Percentiles rank a stretch among this genome's conserved stretches.
Evolutionary conservation across 2,888 invertebrate genomes (phyloP).

Genomic region (Lamproptera curius): DNA sequence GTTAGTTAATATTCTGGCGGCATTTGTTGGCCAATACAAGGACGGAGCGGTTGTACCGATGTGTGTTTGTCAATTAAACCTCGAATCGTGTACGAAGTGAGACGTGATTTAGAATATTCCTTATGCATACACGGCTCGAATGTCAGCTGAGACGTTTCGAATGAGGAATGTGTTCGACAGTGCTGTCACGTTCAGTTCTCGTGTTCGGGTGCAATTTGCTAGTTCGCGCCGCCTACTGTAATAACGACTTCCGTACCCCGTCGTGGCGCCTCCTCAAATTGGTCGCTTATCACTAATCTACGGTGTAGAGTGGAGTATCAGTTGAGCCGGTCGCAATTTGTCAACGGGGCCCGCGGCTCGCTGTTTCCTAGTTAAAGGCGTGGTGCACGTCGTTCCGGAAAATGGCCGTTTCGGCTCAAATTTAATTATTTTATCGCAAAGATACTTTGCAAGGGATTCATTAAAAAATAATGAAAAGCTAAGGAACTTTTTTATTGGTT

Average conservation of each 20-base stretch:
- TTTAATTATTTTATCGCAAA: too few relatives aligned
- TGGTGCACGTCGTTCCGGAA: slow-evolving; percentile 20
- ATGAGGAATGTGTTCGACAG: slow-evolving; percentile 75
- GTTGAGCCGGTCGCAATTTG: slow-evolving; percentile 67
- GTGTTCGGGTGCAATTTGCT: slow-evolving; percentile 73
- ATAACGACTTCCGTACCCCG: slow-evolving; percentile 77
- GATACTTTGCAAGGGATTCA: too few relatives aligned
- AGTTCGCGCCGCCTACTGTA: slow-evolving; percentile 74
- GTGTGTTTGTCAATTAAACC: slow-evolving; percentile 11
- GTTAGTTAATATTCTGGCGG: not conserved
- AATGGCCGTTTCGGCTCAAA: not conserved
- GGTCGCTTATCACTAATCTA: slow-evolving; percentile 78
- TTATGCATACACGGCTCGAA: slow-evolving; percentile 51
- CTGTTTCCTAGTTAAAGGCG: slow-evolving; percentile 48
- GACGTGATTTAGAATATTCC: slow-evolving; percentile 40
- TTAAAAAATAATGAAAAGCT: too few relatives aligned
- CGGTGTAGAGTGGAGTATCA: slow-evolving; percentile 68
- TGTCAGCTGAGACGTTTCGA: slow-evolving; percentile 70
- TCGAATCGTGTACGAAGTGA: slow-evolving; percentile 1
- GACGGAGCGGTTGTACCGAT: not conserved
- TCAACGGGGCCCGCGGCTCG: slow-evolving; percentile 54
- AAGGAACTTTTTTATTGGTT: too few relatives aligned
- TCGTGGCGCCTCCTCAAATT: slow-evolving; percentile 77
- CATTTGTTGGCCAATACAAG: not conserved
- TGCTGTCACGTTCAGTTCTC: slow-evolving; percentile 75